Percentiles rank a stretch among this genome's conserved stretches.
Conservation (phyloP, 2,797 vertebrate genomes). For the Periparus ater region DNA sequence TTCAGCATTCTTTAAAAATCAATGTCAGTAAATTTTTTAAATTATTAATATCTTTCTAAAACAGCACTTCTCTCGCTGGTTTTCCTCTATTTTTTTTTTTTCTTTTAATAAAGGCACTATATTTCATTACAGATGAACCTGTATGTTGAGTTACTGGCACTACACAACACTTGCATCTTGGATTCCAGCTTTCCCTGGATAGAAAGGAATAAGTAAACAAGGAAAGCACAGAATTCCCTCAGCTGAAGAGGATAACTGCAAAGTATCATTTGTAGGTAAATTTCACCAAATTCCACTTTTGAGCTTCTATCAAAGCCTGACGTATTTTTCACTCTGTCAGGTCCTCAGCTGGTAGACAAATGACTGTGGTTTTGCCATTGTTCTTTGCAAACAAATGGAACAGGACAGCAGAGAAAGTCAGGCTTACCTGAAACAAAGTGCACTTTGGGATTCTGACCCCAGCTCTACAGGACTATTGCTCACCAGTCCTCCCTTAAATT, state of each 20-base stretch:
- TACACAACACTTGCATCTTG: not conserved
- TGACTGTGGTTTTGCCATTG: not conserved
- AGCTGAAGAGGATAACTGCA: not conserved
- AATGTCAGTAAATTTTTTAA: not conserved
- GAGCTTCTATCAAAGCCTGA: not conserved
- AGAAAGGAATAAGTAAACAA: not conserved
- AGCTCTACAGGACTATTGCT: not conserved
- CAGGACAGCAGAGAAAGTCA: not conserved
- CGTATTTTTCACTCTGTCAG: not conserved
- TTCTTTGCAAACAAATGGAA: not conserved
- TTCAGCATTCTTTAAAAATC: conserved; percentile 24
- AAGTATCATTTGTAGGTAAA: not conserved
- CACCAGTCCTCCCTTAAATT: not conserved
- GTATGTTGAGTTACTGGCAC: not conserved
- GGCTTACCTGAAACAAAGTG: not conserved
- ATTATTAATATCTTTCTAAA: not conserved
- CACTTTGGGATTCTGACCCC: not conserved
- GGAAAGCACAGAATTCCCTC: not conserved
- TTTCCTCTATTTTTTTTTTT: not conserved
- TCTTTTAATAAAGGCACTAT: not conserved
- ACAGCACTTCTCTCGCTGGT: not conserved
- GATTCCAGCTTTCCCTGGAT: not conserved
- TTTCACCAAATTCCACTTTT: not conserved
- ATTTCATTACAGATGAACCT: conserved; percentile 9
- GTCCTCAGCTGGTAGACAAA: not conserved